Base-by-base conservation (phyloP, 30 jellyfish, hydroid and myxozoan genomes). In the Aurelia aurita region DNA sequence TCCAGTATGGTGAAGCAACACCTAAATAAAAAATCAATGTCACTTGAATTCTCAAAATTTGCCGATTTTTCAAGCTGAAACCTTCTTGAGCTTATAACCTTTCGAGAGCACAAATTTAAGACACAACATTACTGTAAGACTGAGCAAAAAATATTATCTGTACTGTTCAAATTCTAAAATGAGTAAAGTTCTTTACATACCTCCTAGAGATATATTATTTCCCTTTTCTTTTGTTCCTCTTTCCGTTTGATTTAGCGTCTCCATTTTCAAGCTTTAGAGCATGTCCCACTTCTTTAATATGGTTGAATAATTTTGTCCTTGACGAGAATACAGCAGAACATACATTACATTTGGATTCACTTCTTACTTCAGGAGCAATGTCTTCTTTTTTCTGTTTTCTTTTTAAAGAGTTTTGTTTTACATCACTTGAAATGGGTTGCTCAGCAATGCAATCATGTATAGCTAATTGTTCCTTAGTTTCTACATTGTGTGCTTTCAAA, bases 251-350 rank as follows among this genome's bases (percentile, higher is more conserved):
- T 4, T 19, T 26, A 21, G 14, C 46, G 49, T 21, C 83, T 64
- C n/a, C 58, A 27, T 19, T 63, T 32, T 70, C 93, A 32, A 72
- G 75, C 58, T 21, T 67, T 75, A 70, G n/a, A 8, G 97, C 98
- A 79, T 93, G 98, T 2, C 96, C 96, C 51, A 39, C 80, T 1
- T 14, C 86, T 53, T 80, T 88, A 22, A 93, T 75, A 69, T 93
- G 98, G 58, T 62, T 79, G 71, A 93, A 93, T 28, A 93, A 59
- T 83, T 93, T 93, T 55, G 86, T 93, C 64, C 97, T 53, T 25
- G 98, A 89, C 15, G 96, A 84, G 69, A 87, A 93, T 3, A 23
- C 53, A 23, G 72, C 64, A 16, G 83, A 20, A 32, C 98, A 93
- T 22, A 79, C 91, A 63, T 77, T 84, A 61, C 98, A 93, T 44